Percentiles rank a stretch among this genome's conserved stretches.
phyloP scores from a whole-genome alignment of 1,140 invertebrate genomes.

The Dinoponera quadriceps region DNA sequence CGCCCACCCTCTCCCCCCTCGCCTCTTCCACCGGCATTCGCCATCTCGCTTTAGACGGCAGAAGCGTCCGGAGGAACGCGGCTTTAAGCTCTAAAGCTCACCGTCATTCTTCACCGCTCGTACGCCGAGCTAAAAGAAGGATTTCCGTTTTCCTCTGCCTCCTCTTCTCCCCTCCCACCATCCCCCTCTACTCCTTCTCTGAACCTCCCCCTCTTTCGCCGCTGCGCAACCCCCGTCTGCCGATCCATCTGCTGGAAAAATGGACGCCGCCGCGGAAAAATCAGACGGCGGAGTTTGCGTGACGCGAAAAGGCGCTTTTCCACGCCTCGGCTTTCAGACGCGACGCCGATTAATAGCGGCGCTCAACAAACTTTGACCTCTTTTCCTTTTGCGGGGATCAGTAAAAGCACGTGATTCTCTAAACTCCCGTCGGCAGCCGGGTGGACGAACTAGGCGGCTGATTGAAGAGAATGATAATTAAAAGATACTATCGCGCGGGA shows the following conservation, averaged over 20 bases:
- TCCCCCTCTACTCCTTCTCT: conserved; percentile 16
- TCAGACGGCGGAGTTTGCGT: conserved; percentile 48
- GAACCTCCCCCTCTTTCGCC: neutral
- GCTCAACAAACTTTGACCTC: too few relatives aligned
- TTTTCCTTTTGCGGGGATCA: too few relatives aligned
- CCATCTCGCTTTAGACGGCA: conserved; percentile 1
- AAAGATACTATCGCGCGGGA: too few relatives aligned
- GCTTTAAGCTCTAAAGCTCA: conserved; percentile 65
- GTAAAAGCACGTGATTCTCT: too few relatives aligned
- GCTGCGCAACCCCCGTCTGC: neutral
- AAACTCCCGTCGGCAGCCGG: too few relatives aligned
- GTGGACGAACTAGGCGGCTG: too few relatives aligned
- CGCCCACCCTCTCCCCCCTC: neutral
- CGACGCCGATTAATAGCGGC: conserved; percentile 37
- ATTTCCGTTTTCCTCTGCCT: conserved; percentile 53
- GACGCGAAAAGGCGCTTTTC: conserved; percentile 48
- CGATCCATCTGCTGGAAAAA: conserved; percentile 57
- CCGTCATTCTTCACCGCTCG: conserved; percentile 48
- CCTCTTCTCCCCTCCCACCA: neutral
- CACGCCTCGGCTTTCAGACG: conserved; percentile 15
- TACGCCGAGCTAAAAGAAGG: conserved; percentile 61
- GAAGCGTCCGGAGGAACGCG: conserved; percentile 68
- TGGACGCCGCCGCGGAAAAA: conserved; percentile 49
- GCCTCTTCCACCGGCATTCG: neutral
- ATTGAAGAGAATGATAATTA: too few relatives aligned